Evolutionary conservation across 2,797 vertebrate genomes (phyloP), one percentile per base, ranked within the genome.

Genomic region (Ciconia nigra): DNA sequence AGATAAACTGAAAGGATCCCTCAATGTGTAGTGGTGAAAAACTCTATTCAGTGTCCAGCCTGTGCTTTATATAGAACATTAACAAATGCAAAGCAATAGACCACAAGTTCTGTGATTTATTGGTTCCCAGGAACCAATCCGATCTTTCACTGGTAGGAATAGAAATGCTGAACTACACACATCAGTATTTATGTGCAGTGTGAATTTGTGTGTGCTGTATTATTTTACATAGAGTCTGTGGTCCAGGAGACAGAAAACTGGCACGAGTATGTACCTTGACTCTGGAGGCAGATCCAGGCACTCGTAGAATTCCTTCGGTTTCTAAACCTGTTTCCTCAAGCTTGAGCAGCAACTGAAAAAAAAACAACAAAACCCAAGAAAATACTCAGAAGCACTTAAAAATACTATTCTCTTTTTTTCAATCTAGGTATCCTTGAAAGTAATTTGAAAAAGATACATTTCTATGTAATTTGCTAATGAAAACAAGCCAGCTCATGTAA

Each of bases 241-340:
- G 35, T 59, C 15, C 59, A 57, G 46, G 76, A 84, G 71, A 87
- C 28, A 52, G 51, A 73, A 90, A 89, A 77, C 42, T 15, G 92
- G 31, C 83, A 79, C 25, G 7, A 13, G 5, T 3, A 3, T 17
- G 57, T 98, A 99, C 99, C 99, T 99, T 99, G 62, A 99, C 98
- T 98, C 99, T 98, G 58, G 99, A 99, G 24, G 99, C 99, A 72
- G 99, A 99, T 97, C 99, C 99, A 11, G 99, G 98, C 37, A 99
- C 98, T 77, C 99, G 98, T 20, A 99, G 99, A 95, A 99, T 99
- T 92, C 99, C 99, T 97, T 99, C 99, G 0, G 99, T 99, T 96
- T 99, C 99, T 91, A 99, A 98, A 17, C 99, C 99, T 0, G 98
- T 99, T 97, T 99, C 99, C 84, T 99, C 99, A 93, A 99, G 98